These are phyloP conservation scores for Drosophila antonietae DNA, from an alignment of 2,888 invertebrate genomes.

Conservation along the genomic window DNA sequence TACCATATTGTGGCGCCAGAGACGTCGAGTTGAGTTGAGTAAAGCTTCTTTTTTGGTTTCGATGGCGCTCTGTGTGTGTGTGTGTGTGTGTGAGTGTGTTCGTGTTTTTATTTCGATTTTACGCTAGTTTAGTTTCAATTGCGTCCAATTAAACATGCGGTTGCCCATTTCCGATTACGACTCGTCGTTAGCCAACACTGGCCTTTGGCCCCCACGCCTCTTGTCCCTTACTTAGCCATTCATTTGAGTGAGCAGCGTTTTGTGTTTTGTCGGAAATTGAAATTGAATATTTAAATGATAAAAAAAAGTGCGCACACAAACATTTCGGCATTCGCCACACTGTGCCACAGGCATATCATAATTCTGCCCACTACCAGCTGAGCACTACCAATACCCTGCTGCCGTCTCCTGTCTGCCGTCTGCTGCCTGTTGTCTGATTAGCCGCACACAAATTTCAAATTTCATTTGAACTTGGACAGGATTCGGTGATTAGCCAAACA, in stretches of 20 bases:
- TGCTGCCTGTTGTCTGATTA: slow-evolving; percentile 4
- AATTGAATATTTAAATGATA: slow-evolving; percentile 78
- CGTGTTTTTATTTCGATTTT: slow-evolving; percentile 68
- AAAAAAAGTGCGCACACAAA: background rate
- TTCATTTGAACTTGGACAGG: slow-evolving; percentile 27
- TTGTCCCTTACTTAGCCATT: slow-evolving; percentile 4
- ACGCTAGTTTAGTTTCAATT: slow-evolving; percentile 80
- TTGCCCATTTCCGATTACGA: slow-evolving; percentile 68
- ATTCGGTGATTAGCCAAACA: slow-evolving; percentile 32
- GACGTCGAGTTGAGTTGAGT: slow-evolving; percentile 20
- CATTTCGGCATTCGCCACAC: slow-evolving; percentile 20
- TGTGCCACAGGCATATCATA: slow-evolving; percentile 24
- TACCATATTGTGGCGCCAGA: slow-evolving; percentile 24
- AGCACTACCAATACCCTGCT: background rate
- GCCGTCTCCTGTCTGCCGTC: background rate
- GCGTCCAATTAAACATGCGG: slow-evolving; percentile 80
- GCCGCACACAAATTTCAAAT: slow-evolving; percentile 24
- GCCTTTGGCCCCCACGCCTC: background rate
- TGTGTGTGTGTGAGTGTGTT: slow-evolving; percentile 18
- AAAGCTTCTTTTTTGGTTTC: slow-evolving; percentile 4
- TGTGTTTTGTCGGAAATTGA: slow-evolving; percentile 77
- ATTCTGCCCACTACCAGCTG: slow-evolving; percentile 9
- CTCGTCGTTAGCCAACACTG: slow-evolving; percentile 32
- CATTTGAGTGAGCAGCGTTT: slow-evolving; percentile 58
- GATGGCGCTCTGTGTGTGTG: background rate